Base-by-base conservation (phyloP, 2,888 invertebrate species). In the Nudaria mundana region DNA sequence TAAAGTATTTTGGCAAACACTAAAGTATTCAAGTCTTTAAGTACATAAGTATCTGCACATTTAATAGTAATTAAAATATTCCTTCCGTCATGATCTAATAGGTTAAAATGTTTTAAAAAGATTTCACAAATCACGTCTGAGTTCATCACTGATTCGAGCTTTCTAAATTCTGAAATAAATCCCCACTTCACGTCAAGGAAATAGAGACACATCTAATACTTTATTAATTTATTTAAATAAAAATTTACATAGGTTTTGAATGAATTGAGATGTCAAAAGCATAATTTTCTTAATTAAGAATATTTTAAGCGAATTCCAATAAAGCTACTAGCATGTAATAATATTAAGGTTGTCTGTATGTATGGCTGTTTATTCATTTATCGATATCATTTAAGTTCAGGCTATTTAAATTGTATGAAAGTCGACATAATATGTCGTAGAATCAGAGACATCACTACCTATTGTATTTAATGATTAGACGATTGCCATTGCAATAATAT, bases 1-100 rank as follows among this genome's bases (percentile, higher is more conserved):
- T 33, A 41, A 40, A 41, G 16, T 37, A 33, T 37, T 38, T 43
- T 43, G 28, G 23, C 30, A 22, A 20, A 42, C 37, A 34, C 16
- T 22, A 14, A 25, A 26, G 14, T 15, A 24, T 10, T 30, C 10
- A 33, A 23, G n/a, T n/a, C n/a, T n/a, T n/a, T n/a, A n/a, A n/a
- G n/a, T n/a, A n/a, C n/a, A n/a, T n/a, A n/a, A n/a, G n/a, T n/a
- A n/a, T n/a, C n/a, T n/a, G n/a, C n/a, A n/a, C n/a, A n/a, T n/a
- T n/a, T n/a, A n/a, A n/a, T n/a, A n/a, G n/a, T n/a, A n/a, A n/a
- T n/a, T n/a, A n/a, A n/a, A n/a, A n/a, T n/a, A n/a, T n/a, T n/a
- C n/a, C n/a, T n/a, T n/a, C n/a, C n/a, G n/a, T n/a, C n/a, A 26
- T 12, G 11, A 13, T 26, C 7, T 13, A 12, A 15, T 14, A 13